Conservation (phyloP, 2,113 vertebrate genomes). For the Caracal caracal region DNA sequence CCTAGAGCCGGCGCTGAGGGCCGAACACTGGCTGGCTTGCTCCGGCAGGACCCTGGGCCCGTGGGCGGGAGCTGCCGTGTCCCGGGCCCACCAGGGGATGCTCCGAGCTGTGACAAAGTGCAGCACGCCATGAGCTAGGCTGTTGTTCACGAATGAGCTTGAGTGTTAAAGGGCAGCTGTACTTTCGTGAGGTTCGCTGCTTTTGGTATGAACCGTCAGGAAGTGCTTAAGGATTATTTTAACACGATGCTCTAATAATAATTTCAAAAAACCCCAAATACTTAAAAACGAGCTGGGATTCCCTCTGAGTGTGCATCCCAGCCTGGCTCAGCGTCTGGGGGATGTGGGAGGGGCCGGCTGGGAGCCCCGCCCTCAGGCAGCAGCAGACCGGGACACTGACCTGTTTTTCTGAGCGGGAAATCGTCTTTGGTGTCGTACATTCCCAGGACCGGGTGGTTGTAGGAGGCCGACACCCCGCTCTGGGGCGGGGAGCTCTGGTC, state of each 20-base stretch:
- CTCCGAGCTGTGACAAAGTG: not conserved
- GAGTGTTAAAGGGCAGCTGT: no score
- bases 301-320: accelerated
- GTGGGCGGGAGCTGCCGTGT: not conserved
- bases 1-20: not conserved
- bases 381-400: conserved; percentile 78
- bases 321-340: not conserved
- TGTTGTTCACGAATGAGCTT: not conserved
- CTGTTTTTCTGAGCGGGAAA: conserved; percentile 98
- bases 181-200: accelerated
- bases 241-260: no score
- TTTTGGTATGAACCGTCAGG: not conserved
- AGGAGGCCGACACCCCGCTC: conserved; percentile 91
- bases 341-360: no score
- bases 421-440: conserved; percentile 98
- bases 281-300: no score
- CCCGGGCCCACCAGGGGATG: not conserved
- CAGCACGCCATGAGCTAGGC: accelerated
- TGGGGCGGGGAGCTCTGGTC: conserved; percentile 99
- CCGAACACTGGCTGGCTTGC: accelerated
- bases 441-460: conserved; percentile 95
- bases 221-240: not conserved
- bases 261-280: not conserved
- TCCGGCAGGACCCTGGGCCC: not conserved
- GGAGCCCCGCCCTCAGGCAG: not conserved